Conservation (phyloP, 2,888 invertebrate genomes). For the Norana najaformis region DNA sequence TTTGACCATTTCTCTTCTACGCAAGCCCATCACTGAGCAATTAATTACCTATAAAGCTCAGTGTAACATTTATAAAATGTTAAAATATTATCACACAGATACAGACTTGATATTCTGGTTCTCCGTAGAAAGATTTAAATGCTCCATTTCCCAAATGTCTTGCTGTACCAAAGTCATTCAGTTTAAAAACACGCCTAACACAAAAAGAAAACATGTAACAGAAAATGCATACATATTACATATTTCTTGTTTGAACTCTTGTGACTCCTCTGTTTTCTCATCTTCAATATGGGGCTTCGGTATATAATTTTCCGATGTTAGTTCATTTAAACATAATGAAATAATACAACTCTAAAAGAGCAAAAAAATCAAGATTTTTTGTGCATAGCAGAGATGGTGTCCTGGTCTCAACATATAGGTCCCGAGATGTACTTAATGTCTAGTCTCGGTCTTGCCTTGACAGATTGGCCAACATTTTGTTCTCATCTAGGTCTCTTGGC, state of each 20-base stretch:
- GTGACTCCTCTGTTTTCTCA: neutral
- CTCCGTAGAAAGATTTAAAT: neutral
- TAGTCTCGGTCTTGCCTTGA: too few species aligned
- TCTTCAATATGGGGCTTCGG: too few species aligned
- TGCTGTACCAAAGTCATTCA: neutral
- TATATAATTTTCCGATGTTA: too few species aligned
- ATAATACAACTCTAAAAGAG: too few species aligned
- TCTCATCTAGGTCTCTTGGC: too few species aligned
- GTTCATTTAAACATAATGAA: too few species aligned
- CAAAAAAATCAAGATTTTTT: too few species aligned
- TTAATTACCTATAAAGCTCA: neutral
- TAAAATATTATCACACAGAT: neutral
- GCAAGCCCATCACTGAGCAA: neutral
- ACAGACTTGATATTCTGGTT: conserved; percentile 17
- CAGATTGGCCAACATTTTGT: too few species aligned
- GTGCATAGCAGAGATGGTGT: too few species aligned
- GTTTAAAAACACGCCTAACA: neutral
- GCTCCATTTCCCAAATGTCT: neutral
- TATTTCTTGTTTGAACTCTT: neutral
- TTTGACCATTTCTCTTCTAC: too few species aligned
- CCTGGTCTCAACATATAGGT: too few species aligned
- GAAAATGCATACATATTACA: neutral
- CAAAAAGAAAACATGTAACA: neutral
- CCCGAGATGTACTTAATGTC: too few species aligned
- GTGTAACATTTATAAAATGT: neutral